phyloP scores from a whole-genome alignment of 1,140 invertebrate species.

The Atta texana region DNA sequence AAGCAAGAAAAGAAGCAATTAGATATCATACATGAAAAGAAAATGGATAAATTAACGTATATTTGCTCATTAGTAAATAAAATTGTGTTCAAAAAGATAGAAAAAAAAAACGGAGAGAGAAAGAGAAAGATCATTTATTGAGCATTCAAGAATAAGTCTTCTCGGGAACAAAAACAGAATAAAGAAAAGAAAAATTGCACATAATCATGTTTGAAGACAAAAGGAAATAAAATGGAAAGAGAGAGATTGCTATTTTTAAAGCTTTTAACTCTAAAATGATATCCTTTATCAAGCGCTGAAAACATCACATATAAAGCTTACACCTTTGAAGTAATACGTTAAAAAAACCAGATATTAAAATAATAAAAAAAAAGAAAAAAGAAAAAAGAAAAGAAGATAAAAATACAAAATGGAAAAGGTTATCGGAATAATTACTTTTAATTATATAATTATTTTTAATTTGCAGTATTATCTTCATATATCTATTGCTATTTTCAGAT shows the following conservation, averaged over 20 bases:
- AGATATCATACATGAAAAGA: neutral
- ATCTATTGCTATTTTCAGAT: neutral
- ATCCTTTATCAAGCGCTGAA: too few species aligned
- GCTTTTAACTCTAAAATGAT: too few species aligned
- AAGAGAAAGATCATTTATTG: neutral
- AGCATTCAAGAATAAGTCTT: too few species aligned
- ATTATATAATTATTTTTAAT: neutral
- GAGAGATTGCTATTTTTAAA: too few species aligned
- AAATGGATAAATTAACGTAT: neutral
- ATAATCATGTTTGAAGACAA: too few species aligned
- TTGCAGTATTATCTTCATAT: neutral
- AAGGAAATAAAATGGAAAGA: neutral
- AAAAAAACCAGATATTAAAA: too few species aligned
- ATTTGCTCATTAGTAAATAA: neutral
- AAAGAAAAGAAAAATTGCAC: too few species aligned
- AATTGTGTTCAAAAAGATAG: neutral
- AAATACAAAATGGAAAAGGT: neutral
- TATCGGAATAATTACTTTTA: neutral
- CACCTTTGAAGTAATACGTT: too few species aligned
- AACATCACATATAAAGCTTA: too few species aligned
- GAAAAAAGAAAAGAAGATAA: too few species aligned
- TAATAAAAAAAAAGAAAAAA: too few species aligned
- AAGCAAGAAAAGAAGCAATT: neutral
- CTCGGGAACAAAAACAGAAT: too few species aligned
- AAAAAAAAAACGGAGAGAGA: neutral